These are phyloP conservation scores for Harpegnathos saltator DNA, from an alignment of 1,140 invertebrate genomes.

Conservation along the genomic window DNA sequence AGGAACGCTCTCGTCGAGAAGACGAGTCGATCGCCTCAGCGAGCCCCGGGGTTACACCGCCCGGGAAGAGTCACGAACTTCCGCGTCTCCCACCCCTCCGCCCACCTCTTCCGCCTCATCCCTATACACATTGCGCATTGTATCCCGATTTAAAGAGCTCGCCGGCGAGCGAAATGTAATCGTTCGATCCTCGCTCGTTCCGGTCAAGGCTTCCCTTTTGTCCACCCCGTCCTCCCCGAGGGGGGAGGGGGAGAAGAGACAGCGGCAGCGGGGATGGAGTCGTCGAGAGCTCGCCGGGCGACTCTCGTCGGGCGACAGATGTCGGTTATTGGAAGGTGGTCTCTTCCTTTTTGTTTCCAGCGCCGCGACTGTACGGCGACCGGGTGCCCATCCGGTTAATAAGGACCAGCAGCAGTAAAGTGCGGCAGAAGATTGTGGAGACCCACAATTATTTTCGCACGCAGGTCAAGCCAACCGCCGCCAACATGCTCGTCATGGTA, in stretches of 20 bases:
- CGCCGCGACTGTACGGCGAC: conserved; percentile 87
- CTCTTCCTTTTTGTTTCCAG: conserved; percentile 79
- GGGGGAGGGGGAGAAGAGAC: neutral
- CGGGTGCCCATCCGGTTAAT: conserved; percentile 88
- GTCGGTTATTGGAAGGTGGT: conserved; percentile 62
- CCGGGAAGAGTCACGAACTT: neutral
- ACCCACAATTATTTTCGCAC: conserved; percentile 93
- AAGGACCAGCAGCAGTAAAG: conserved; percentile 86
- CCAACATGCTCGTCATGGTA: conserved; percentile 94
- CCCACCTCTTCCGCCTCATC: neutral
- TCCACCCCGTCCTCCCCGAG: too few species aligned
- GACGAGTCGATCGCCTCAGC: too few species aligned
- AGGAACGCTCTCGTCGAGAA: too few species aligned
- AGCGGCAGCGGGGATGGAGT: neutral
- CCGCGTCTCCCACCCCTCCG: neutral
- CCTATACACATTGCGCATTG: neutral
- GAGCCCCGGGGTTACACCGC: too few species aligned
- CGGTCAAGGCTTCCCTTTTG: conserved; percentile 1
- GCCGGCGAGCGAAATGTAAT: neutral
- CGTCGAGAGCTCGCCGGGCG: neutral
- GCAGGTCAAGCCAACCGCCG: conserved; percentile 90
- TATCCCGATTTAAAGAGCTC: neutral
- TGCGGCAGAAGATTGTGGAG: conserved; percentile 90
- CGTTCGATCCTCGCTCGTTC: neutral
- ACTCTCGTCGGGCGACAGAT: conserved; percentile 58